Base-by-base conservation (phyloP, 2,888 invertebrate genomes). In the Protonemura montana region DNA sequence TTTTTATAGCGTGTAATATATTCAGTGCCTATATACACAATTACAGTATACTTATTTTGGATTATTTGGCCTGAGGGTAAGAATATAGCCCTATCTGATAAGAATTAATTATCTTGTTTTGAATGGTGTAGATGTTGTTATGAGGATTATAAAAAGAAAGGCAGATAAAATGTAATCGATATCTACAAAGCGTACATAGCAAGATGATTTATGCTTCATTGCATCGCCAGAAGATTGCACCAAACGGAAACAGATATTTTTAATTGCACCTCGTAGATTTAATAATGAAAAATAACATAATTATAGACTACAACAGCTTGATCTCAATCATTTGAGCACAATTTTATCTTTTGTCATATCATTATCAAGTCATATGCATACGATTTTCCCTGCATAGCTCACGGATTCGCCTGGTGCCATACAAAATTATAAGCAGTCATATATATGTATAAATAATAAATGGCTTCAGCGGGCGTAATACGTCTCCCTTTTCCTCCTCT, bases 381-480 rank as follows among this genome's bases (percentile, higher is more conserved):
- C 59, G 59, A 10, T 59, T 21, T 59, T 59, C 16, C 16, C 59
- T 59, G 59, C 13, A 59, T 59, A 59, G 59, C 59, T 2, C 21
- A 7, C 1, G 59, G 13, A 16, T 59, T 59, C 13, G 59, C 59
- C 13, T 13, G 7, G 7, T 59, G 59, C 59, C 59, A 59, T 59
- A 59, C 6, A 7, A 59, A 3, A 59, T 7, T 29, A 84, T 84
- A 59, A 76, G 76, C 59, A 26, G 84, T 84, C 84, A 59, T 29
- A 76, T 76, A 28, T 29, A 76, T 76, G 25, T 29, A 35, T 10
- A 59, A 59, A 78, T 86, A 85, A 86, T 86, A 86, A 85, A 86
- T 85, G 86, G 80, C 59, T 78, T 77, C 29, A 86, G 25, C 29
- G 80, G 85, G 86, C 41, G 85, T 41, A 86, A 86, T 86, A 42